These are phyloP conservation scores for Paedocypris micromegethes DNA, from an alignment of 2,797 vertebrate genomes.

Conservation along the genomic window DNA sequence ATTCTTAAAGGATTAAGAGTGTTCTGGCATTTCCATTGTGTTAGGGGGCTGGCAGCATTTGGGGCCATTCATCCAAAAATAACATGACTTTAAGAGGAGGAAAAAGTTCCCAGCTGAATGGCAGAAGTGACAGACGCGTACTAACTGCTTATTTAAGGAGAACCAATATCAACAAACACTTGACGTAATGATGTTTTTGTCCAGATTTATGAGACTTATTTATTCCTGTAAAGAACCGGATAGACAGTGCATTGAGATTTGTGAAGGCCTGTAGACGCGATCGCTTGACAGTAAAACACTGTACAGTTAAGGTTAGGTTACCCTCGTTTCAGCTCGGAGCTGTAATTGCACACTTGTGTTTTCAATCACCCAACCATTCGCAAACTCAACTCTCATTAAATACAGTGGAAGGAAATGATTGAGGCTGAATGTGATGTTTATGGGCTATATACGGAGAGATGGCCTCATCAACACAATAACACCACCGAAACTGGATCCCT, in stretches of 20 bases:
- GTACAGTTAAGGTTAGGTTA: conserved; percentile 52
- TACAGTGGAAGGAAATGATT: conserved; percentile 49
- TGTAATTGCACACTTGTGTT: conserved; percentile 51
- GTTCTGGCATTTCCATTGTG: conserved; percentile 51
- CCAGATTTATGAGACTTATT: conserved; percentile 1
- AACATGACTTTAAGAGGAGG: conserved; percentile 30
- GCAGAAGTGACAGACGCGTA: not conserved
- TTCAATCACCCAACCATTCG: conserved; percentile 44
- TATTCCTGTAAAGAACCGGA: conserved; percentile 6
- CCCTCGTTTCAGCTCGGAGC: conserved; percentile 40
- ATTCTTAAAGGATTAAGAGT: conserved; percentile 55
- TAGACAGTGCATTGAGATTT: conserved; percentile 12
- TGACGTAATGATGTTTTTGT: conserved; percentile 14
- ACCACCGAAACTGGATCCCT: conserved; percentile 51
- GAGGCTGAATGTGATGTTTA: conserved; percentile 51
- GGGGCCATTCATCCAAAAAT: conserved; percentile 49
- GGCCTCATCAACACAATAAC: conserved; percentile 51
- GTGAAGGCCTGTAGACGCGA: conserved; percentile 19
- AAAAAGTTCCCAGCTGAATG: conserved; percentile 9
- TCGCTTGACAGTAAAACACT: conserved; percentile 26
- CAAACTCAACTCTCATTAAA: conserved; percentile 47
- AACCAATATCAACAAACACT: conserved; percentile 24
- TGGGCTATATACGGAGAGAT: conserved; percentile 39
- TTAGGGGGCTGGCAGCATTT: conserved; percentile 44
- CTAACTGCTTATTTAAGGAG: conserved; percentile 31